Base-by-base conservation (phyloP, 2,888 invertebrate genomes). In the Kryphioiulus occultus region DNA sequence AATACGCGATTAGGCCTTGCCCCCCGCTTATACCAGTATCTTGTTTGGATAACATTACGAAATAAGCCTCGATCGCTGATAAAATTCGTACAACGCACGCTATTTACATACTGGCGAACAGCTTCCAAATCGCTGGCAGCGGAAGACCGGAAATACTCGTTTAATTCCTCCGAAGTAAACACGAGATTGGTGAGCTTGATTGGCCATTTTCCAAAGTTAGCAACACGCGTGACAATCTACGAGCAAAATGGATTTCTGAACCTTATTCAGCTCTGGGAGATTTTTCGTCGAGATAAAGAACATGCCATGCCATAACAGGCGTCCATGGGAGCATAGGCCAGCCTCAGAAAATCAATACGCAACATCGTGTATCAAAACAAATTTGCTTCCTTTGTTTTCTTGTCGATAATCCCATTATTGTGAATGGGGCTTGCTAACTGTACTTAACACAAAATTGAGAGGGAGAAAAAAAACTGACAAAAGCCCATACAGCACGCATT, bases 331-430 rank as follows among this genome's bases (percentile, higher is more conserved):
- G 26, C 22, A 30, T 30, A 78, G 15, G 59, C 59, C 59, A 30
- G 15, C 78, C 78, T 30, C 15, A 30, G 22, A 78, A 78, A 78
- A 78, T 78, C 78, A 30, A 78, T 78, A 30, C 15, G 0, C 78
- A 78, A 78, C 78, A 78, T 15, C 30, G 78, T 78, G 78, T 30
- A 78, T 30, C 78, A 78, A 78, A 78, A 78, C 78, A 78, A 78
- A 78, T 78, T 30, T 78, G 78, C 78, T 78, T 30, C 78, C 78
- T 78, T 78, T 78, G 78, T 78, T 78, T 78, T 78, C 78, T 78
- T 26, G 78, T 78, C 78, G 78, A 78, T 78, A 78, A 78, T 78
- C 78, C 78, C 78, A 78, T 78, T 78, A 78, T 78, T 78, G 78
- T 30, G 30, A 78, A 78, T 78, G 78, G 30, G 30, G 78, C 22